Base-by-base conservation (phyloP, 2,797 vertebrate genomes). In the Argentina silus region DNA sequence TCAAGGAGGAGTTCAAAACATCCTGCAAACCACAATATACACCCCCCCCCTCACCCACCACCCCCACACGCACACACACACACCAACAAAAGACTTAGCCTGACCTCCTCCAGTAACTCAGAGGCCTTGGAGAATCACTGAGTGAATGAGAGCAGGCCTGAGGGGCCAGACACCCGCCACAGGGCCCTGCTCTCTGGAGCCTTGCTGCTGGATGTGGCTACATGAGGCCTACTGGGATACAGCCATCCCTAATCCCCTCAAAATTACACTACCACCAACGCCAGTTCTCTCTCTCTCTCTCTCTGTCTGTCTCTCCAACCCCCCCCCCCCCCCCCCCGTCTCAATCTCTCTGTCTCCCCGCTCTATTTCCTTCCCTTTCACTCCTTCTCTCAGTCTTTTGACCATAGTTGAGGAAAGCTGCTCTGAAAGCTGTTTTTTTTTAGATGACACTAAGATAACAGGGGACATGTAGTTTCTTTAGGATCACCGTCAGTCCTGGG, bases 241-340 rank as follows among this genome's bases (percentile, higher is more conserved):
- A 36, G 27, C 27, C 27, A 36, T 36, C 27, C 27, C 27, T 43
- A 63, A 63, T 63, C 61, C 61, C 61, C 14, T 63, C 61, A 44
- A 63, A 63, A 63, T 44, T 44, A 44, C 61, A 63, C n/a, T 63
- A 36, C 36, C 14, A 43, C 15, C 61, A 42, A 42, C 7, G 36
- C 42, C 61, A n/a, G 36, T 36, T 10, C 61, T 44, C 36, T 57
- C 56, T 19, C 56, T 19, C n/a, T 57, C 56, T 44, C 15, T 43
- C 15, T 7, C 2, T 63, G 5, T 7, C 36, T 9, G 36, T 42
- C 61, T 43, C 36, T 17, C 61, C 6, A 6, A 15, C n/a, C 14
- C 14, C 6, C 50, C 6, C 50, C 14, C 50, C 42, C 14, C 7
- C 42, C 60, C 36, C n/a, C 15, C 36, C 36, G 14, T 44, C 15